Evolutionary conservation across 2,113 vertebrate genomes (phyloP), one percentile per base, ranked within the genome.

Genomic region (Neofelis nebulosa): DNA sequence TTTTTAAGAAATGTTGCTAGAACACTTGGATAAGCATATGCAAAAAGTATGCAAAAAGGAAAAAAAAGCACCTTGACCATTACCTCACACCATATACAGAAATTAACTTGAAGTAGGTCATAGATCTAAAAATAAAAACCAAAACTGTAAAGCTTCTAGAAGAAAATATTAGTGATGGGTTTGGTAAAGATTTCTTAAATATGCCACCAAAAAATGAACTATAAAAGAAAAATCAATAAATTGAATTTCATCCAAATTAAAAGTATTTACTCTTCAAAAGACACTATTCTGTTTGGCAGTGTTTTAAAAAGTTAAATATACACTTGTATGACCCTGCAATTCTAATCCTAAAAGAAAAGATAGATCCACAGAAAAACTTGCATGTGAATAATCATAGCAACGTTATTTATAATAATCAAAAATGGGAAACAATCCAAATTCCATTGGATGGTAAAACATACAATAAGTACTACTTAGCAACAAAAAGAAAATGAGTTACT

Each of bases 91-190:
- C 41, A 23, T 27, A 52, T 41, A 68, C 19, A 61, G 74, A 94
- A 45, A 85, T 92, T 80, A 94, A 92, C 10, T 89, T 84, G 65
- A 96, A 96, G 85, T 85, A 31, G 50, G 41, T 52, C 36, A 80
- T 80, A 79, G 52, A 66, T 52, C 36, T 92, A 48, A 89, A 90
- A 45, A 61, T 50, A 65, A 95, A 95, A 65, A n/a, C 19, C 65
- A 65, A 74, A 95, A 66, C 68, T 89, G 41, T 41, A 65, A 95
- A 83, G 55, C 57, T 89, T 74, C 86, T 65, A 89, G 55, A 74
- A 89, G 41, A 65, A 52, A 74, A 66, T 74, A 45, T 76, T 90
- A 74, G 29, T 83, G 21, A 73, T 76, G n/a, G 80, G 55, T 74
- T 76, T 90, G 55, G 19, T 83, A 82, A 74, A 45, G 7, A 66